phyloP scores from a whole-genome alignment of 2,113 vertebrate species.

The Piprites chloris region DNA sequence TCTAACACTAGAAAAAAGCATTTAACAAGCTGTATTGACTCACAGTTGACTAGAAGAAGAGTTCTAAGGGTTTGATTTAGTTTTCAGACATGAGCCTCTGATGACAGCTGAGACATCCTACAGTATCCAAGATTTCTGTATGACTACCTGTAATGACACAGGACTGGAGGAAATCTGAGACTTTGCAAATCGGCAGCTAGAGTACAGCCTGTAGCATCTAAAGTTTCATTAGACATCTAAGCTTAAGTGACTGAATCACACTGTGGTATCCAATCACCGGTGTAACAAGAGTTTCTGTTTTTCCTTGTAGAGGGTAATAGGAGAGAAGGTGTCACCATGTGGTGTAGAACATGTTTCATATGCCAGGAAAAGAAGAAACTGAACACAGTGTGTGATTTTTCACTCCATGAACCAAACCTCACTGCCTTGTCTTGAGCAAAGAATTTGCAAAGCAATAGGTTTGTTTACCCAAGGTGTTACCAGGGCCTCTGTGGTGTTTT shows the following conservation, averaged over 20 bases:
- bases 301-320: not conserved
- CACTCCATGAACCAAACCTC: not conserved
- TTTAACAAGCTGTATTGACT: not conserved
- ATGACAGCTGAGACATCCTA: not conserved
- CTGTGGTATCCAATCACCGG: not conserved
- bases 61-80: not conserved
- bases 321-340: not conserved
- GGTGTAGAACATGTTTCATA: not conserved
- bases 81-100: not conserved
- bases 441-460: not conserved
- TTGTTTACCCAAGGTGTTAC: not conserved
- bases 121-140: not conserved
- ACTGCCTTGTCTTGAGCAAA: not conserved
- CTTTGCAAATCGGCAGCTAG: not conserved
- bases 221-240: not conserved
- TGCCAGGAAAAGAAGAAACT: not conserved
- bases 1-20: not conserved
- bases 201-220: not conserved
- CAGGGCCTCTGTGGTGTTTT: not conserved
- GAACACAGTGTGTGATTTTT: not conserved
- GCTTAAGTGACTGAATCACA: not conserved
- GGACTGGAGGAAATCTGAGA: not conserved
- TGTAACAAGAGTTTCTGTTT: not conserved
- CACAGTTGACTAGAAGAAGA: not conserved
- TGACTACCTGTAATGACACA: not conserved